These are phyloP conservation scores for Stictocephala bisonia DNA, from an alignment of 2,888 invertebrate species.

Conservation along the genomic window DNA sequence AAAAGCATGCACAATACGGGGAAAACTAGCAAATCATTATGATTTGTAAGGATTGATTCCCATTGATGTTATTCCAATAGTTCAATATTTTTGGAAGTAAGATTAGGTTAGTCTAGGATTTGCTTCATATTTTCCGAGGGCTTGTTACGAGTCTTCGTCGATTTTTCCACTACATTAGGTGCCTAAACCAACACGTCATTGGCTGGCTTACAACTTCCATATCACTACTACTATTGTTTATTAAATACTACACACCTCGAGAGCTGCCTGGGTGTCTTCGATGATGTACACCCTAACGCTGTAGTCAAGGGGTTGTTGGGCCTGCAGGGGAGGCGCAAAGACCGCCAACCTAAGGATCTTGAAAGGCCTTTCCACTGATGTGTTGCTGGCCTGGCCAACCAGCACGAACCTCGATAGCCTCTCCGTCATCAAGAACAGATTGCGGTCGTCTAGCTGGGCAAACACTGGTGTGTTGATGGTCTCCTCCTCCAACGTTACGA, in stretches of 20 bases:
- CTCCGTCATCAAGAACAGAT: constrained; percentile 92
- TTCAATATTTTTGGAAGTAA: no score
- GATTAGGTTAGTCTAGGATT: no score
- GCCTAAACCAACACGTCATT: no score
- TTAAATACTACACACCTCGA: constrained; percentile 81
- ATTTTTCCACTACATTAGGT: no score
- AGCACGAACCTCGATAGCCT: constrained; percentile 89
- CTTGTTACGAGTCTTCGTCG: no score
- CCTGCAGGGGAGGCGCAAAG: constrained; percentile 74
- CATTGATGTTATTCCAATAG: no score
- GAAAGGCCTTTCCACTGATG: constrained; percentile 68
- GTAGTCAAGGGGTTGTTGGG: constrained; percentile 75
- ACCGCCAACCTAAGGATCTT: constrained; percentile 90
- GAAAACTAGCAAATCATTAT: no score
- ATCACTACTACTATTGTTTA: neutral
- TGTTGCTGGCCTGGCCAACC: constrained; percentile 81
- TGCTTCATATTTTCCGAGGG: no score
- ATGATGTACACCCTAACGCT: constrained; percentile 91
- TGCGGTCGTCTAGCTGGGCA: constrained; percentile 90
- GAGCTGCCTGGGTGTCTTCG: constrained; percentile 91
- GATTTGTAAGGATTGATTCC: no score
- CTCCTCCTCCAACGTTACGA: constrained; percentile 77
- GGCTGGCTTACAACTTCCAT: neutral
- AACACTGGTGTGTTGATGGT: constrained; percentile 91
- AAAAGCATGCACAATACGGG: no score